Base-by-base conservation (phyloP, 2,113 vertebrate species). In the Tenebrosternarchus preto region DNA sequence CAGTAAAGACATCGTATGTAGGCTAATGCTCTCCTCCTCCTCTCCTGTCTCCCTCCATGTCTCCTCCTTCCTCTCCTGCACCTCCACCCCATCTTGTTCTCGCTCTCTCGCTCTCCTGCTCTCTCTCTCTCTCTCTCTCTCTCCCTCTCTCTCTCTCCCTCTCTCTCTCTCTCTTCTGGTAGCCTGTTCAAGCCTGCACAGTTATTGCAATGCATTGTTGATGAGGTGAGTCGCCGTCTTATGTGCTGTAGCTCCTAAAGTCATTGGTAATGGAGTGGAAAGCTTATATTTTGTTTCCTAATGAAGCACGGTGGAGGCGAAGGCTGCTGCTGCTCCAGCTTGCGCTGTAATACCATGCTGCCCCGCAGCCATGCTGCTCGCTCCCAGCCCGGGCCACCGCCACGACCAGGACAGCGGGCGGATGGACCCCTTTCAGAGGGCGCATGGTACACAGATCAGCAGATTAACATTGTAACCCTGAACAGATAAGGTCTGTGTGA, bases 261-360 rank as follows among this genome's bases (percentile, higher is more conserved):
- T 98, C 97, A 98, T 97, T 93, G 95, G 95, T 98, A 99, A 98
- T 98, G 97, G 95, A 94, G 91, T 98, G 96, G 96, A 98, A 98
- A 98, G 96, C 95, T 98, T 96, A 97, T 98, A 98, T 98, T 97
- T 98, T 98, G 96, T 98, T 98, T 98, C 95, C 95, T 98, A 98
- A 98, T 98, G 97, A 98, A 97, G 96, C 96, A 96, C 95, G 94
- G 87, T 83, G 88, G 90, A 92, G 91, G 89, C 89, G 88, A 91
- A 91, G 89, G 85, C 90, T 91, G 89, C 88, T 89, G 89, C 91
- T 86, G 61, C 71, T 85, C 82, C 79, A 80, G 75, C 81, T 83
- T 64, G 81, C 84, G 77, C 74, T 70, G 78, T 83, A 80, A 83
- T 80, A 81, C 69, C 75, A 77, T 63, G 73, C 82, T 89, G 90